Evolutionary conservation across 2,113 vertebrate species (phyloP).

Genomic region (Dipodomys merriami): DNA sequence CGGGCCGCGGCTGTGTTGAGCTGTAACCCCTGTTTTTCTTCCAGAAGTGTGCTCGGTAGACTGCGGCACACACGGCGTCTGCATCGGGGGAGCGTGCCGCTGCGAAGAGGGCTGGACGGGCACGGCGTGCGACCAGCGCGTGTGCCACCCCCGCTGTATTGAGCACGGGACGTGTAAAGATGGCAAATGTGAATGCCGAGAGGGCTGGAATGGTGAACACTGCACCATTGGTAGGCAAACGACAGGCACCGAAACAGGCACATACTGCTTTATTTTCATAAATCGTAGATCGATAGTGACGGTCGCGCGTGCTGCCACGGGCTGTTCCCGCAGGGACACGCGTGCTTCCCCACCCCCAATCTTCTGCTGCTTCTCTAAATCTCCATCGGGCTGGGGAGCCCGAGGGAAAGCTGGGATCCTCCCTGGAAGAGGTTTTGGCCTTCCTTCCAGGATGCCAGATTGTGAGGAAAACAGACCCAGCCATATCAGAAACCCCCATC

Average conservation of each 20-base stretch:
- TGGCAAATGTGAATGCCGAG: conserved; percentile 99
- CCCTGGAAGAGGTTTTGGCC: neutral
- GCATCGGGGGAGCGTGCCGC: conserved; percentile 96
- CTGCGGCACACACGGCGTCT: conserved; percentile 98
- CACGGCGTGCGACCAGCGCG: conserved; percentile 95
- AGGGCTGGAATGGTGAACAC: conserved; percentile 99
- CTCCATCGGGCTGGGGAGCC: neutral
- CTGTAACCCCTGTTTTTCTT: conserved; percentile 80
- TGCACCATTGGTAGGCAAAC: conserved; percentile 99
- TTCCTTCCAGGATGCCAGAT: conserved; percentile 31
- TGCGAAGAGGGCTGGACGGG: conserved; percentile 99
- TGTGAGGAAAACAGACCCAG: conserved; percentile 26
- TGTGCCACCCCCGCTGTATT: conserved; percentile 97
- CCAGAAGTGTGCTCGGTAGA: conserved; percentile 99
- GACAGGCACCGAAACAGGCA: conserved; percentile 92
- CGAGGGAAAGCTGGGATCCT: neutral
- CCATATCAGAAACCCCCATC: neutral
- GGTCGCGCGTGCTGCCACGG: conserved; percentile 85
- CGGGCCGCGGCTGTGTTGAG: neutral
- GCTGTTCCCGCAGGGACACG: conserved; percentile 88
- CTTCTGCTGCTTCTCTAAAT: conserved; percentile 62
- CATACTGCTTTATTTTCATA: conserved; percentile 93
- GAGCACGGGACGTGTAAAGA: conserved; percentile 99
- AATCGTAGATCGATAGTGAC: conserved; percentile 90
- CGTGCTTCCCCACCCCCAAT: conserved; percentile 58